Evolutionary conservation across 2,888 invertebrate species (phyloP).

Genomic region (Ennomos quercinarius): DNA sequence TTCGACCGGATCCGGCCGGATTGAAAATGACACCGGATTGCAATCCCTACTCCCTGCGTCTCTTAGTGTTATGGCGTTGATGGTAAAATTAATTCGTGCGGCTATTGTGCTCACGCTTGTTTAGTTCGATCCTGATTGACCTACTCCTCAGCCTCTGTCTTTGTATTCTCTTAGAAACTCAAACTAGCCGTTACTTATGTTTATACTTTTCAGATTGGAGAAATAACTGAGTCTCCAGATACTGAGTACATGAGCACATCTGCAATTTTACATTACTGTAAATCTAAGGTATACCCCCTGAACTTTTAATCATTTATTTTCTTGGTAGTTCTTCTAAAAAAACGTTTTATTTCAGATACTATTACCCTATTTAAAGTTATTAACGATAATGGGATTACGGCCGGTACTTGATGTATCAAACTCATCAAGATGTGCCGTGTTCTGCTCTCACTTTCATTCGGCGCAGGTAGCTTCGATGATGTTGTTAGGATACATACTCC

Average conservation of each 20-base stretch:
- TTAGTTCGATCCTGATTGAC: no score
- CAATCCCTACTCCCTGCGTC: no score
- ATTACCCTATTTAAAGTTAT: conserved; percentile 89
- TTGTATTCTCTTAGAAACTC: no score
- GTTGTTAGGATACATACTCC: conserved; percentile 89
- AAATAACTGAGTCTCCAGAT: conserved; percentile 88
- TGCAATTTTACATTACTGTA: conserved; percentile 92
- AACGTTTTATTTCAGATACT: conserved; percentile 84
- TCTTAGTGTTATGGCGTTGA: no score
- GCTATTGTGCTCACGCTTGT: no score
- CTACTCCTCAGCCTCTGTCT: no score
- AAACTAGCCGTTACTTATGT: background rate
- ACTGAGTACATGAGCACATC: conserved; percentile 90
- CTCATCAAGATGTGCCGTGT: conserved; percentile 84
- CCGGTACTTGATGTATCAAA: conserved; percentile 88
- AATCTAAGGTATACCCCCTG: conserved; percentile 88
- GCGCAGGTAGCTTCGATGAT: conserved; percentile 88
- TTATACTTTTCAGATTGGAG: conserved; percentile 85
- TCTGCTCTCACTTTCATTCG: conserved; percentile 89
- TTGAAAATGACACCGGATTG: no score
- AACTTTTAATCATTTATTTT: no score
- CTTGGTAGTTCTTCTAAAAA: background rate
- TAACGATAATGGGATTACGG: conserved; percentile 91
- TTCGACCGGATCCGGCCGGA: no score
- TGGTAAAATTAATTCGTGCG: no score